These are phyloP conservation scores for Listrodromus nycthemerus DNA, from an alignment of 2,888 invertebrate species.

Conservation along the genomic window DNA sequence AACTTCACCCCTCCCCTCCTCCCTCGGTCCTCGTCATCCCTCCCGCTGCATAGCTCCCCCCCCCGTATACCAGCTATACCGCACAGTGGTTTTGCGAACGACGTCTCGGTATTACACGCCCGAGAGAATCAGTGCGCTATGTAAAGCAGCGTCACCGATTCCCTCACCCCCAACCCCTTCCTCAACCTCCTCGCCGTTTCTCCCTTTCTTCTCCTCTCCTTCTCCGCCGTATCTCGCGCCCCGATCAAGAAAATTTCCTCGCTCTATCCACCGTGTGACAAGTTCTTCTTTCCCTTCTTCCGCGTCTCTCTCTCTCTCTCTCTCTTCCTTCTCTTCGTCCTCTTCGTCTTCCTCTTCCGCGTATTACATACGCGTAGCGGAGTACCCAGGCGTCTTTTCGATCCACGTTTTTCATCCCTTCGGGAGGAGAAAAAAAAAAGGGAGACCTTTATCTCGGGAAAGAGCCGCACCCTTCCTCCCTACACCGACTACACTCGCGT, in stretches of 20 bases:
- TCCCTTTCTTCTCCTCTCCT: neutral
- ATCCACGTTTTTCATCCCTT: slow-evolving; percentile 45
- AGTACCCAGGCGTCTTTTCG: neutral
- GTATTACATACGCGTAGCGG: slow-evolving; percentile 23
- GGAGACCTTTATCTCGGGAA: slow-evolving; percentile 35
- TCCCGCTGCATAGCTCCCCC: slow-evolving; percentile 31
- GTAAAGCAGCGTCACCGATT: slow-evolving; percentile 39
- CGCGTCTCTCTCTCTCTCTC: neutral
- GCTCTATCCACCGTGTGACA: slow-evolving; percentile 1
- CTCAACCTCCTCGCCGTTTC: neutral
- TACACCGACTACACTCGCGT: slow-evolving; percentile 26
- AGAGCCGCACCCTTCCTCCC: slow-evolving; percentile 47
- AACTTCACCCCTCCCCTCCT: neutral
- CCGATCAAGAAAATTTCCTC: slow-evolving; percentile 44
- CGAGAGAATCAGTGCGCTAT: slow-evolving; percentile 61
- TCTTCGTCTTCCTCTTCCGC: slow-evolving; percentile 9
- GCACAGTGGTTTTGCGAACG: slow-evolving; percentile 66
- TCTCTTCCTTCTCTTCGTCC: neutral
- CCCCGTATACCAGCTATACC: slow-evolving; percentile 34
- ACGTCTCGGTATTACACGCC: slow-evolving; percentile 70
- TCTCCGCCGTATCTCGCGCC: slow-evolving; percentile 38
- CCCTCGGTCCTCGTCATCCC: slow-evolving; percentile 9
- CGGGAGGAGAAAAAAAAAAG: slow-evolving; percentile 32
- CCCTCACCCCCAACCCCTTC: slow-evolving; percentile 12
- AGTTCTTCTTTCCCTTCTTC: slow-evolving; percentile 2